Base-by-base conservation (phyloP, 2,113 vertebrate species). In the Arenaria interpres region DNA sequence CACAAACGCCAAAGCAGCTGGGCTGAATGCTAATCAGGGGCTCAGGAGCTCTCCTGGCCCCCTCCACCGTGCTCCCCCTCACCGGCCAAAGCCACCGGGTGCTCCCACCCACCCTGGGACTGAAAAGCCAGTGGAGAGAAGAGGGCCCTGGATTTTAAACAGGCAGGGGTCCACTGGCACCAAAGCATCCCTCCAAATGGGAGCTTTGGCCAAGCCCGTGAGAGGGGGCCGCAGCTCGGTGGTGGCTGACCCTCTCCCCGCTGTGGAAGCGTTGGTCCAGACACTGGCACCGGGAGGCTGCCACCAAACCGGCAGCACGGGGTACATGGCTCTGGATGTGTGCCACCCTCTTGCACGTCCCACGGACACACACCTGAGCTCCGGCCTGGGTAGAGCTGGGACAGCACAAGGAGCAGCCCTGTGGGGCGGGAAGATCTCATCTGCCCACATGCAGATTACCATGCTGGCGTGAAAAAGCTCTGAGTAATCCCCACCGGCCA, bases 1-100 rank as follows among this genome's bases (percentile, higher is more conserved):
- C 96, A 92, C 89, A 81, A 98, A 96, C 97, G 95, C 96, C 67
- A 90, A 96, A 96, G 97, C 96, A 93, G 97, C 4, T 0, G 74
- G 94, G 89, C 90, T n/a, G 94, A 96, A 96, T 95, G 84, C 96
- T 95, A 95, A 97, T 94, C 76, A 95, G 78, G 77, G 72, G 75
- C 1, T 5, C 71, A 50, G 74, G 41, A 89, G 56, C 54, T 32
- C 27, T 64, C 48, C 60, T 4, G 6, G 43, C 7, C 1, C 53
- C 32, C 69, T 12, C 59, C 8, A 18, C 27, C 8, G 0, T 5
- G 32, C 59, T 45, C 45, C 73, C 35, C 35, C 28, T n/a, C 2
- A 0, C 45, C 4, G 3, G 53, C 32, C 53, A 67, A 68, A 85
- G 18, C 45, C 4, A 1, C 8, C 0, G 2, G 23, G 14, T 19